These are phyloP conservation scores for Labrus mixtus DNA, from an alignment of 2,113 vertebrate genomes.

Conservation along the genomic window DNA sequence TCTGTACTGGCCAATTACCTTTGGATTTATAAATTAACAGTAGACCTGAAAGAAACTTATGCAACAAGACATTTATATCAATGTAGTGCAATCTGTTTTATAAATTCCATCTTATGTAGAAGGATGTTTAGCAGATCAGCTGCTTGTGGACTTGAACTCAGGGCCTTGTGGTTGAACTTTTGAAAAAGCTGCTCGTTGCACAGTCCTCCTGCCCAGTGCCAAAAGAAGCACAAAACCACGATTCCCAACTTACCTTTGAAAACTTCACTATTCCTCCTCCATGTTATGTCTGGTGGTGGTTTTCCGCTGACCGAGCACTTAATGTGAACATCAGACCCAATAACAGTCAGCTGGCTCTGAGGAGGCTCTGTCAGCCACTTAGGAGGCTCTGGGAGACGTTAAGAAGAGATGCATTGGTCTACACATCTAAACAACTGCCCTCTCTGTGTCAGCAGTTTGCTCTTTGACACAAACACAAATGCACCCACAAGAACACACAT, in stretches of 20 bases:
- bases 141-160: conserved; percentile 9
- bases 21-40: neutral
- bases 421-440: conserved; percentile 44
- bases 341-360: conserved; percentile 83
- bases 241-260: conserved; percentile 82
- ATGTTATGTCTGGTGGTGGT: conserved; percentile 87
- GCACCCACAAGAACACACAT: neutral
- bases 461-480: conserved; percentile 27
- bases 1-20: neutral
- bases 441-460: conserved; percentile 21
- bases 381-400: conserved; percentile 87
- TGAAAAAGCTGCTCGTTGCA: neutral
- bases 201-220: neutral
- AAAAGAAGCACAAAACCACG: conserved; percentile 11
- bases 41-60: neutral
- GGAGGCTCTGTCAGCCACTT: conserved; percentile 87
- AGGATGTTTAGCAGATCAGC: neutral
- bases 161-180: neutral
- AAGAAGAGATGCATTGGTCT: conserved; percentile 40
- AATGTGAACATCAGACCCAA: conserved; percentile 86
- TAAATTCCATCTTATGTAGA: neutral
- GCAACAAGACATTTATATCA: neutral
- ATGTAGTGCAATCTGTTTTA: neutral
- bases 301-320: conserved; percentile 89
- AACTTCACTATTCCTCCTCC: conserved; percentile 89